Base-by-base conservation (phyloP, 2,797 vertebrate species). In the Merluccius polli region DNA sequence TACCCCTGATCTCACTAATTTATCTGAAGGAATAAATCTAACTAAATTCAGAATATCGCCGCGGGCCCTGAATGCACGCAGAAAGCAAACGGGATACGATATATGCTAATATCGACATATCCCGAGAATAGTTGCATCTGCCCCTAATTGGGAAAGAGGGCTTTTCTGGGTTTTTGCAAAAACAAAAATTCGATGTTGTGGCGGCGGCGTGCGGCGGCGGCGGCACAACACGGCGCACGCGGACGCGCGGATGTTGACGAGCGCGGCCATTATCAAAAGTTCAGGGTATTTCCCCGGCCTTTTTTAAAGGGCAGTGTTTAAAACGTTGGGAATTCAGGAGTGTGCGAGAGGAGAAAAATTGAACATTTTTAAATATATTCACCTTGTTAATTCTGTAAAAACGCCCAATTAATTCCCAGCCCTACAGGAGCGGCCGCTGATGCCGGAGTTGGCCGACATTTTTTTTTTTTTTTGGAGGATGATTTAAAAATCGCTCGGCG, bases 51-150 rank as follows among this genome's bases (percentile, higher is more conserved):
- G 15, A 24, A 59, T 59, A 59, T 24, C n/a, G 59, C 59, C 24
- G 27, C 59, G 8, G 59, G 59, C n/a, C 59, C 59, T 12, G 59
- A 65, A 27, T 27, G 24, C n/a, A 27, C 27, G 59, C n/a, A 27
- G 15, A 65, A 27, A 38, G 6, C 70, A 38, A 71, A 38, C 70
- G 70, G 70, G 33, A 38, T 38, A 11, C 11, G 5, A 21, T 38
- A 11, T 27, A 71, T 35, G 70, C 32, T 71, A 71, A 71, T 71
- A 38, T 70, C 70, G 31, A 36, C 70, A 38, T 65, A 65, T 65
- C 59, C 59, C 24, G n/a, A 27, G 59, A 27, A 65, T 70, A 70
- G 33, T 70, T 70, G 69, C 16, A 13, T 35, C 33, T 18, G 31
- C 30, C 16, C 31, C 59, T 70, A 9, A 33, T 70, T 35, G 16